A percentile compares a stretch with the other conserved stretches of the same genome.
Evolutionary conservation across 2,113 vertebrate species (phyloP).

Genomic region (Tychaedon coryphoeus): DNA sequence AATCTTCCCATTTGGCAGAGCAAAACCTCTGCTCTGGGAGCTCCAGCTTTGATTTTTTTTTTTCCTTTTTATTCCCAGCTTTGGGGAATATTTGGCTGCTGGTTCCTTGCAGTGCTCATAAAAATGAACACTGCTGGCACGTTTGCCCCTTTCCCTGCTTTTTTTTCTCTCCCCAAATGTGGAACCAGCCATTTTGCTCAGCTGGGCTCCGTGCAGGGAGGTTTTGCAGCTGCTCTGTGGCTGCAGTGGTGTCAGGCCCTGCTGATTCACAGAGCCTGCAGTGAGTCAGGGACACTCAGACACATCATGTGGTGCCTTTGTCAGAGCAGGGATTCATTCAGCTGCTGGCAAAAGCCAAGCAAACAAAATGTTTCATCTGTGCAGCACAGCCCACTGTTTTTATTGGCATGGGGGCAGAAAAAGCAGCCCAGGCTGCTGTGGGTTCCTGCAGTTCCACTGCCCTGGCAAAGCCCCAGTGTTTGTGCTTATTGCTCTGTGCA

Average conservation of each 20-base stretch:
- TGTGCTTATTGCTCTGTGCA: background rate
- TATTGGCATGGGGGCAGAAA: background rate
- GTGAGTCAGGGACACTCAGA: background rate
- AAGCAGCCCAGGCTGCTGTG: background rate
- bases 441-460: background rate
- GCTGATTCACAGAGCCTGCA: background rate
- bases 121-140: too few species aligned
- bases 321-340: background rate
- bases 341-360: background rate
- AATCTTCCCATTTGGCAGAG: background rate
- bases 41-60: fast-evolving
- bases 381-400: background rate
- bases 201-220: background rate
- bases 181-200: background rate
- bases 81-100: background rate
- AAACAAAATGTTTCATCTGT: background rate
- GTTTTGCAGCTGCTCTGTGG: background rate
- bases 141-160: too few species aligned
- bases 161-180: too few species aligned
- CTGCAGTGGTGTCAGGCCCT: background rate
- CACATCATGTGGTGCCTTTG: fast-evolving
- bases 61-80: background rate
- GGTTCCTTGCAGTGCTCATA: background rate
- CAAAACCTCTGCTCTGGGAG: background rate
- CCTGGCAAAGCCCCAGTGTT: background rate